A percentile compares a stretch with the other conserved stretches of the same genome.
Conservation (phyloP, 2,888 invertebrate species). For the Ectropis crepuscularia region DNA sequence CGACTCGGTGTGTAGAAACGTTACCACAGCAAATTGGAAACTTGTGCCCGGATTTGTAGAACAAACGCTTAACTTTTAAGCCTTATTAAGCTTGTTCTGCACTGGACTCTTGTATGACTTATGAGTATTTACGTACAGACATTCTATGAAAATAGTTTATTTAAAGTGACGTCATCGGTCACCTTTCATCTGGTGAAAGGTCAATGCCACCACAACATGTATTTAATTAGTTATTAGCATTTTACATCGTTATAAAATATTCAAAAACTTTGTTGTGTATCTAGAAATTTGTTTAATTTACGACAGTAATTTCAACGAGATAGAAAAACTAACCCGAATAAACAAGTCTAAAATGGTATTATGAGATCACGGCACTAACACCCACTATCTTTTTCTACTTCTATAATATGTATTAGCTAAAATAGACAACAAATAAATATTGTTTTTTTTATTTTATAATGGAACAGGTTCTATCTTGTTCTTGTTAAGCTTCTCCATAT, state of each 20-base stretch:
- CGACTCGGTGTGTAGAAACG: neutral
- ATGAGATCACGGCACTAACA: too few species aligned
- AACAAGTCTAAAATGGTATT: too few species aligned
- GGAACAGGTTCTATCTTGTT: too few species aligned
- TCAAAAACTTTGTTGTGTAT: constrained; percentile 3
- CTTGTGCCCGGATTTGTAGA: neutral
- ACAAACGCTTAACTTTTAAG: constrained; percentile 9
- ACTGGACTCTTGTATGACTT: neutral
- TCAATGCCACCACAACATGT: constrained; percentile 5
- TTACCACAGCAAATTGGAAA: neutral
- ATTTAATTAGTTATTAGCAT: neutral
- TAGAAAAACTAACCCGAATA: neutral
- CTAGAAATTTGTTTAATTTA: neutral
- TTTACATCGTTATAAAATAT: neutral
- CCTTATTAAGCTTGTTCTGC: too few species aligned
- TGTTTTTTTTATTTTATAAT: too few species aligned
- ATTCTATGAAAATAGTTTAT: neutral
- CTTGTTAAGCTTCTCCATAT: too few species aligned
- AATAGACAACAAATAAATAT: too few species aligned
- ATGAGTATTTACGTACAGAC: neutral
- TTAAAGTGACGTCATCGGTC: neutral
- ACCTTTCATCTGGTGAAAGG: constrained; percentile 9
- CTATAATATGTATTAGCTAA: too few species aligned
- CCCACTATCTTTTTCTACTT: too few species aligned
- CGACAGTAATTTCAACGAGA: neutral